A percentile compares a stretch with the other conserved stretches of the same genome.
These are phyloP conservation scores for Pachydiplax longipennis DNA, from an alignment of 2,888 invertebrate genomes.

Conservation along the genomic window DNA sequence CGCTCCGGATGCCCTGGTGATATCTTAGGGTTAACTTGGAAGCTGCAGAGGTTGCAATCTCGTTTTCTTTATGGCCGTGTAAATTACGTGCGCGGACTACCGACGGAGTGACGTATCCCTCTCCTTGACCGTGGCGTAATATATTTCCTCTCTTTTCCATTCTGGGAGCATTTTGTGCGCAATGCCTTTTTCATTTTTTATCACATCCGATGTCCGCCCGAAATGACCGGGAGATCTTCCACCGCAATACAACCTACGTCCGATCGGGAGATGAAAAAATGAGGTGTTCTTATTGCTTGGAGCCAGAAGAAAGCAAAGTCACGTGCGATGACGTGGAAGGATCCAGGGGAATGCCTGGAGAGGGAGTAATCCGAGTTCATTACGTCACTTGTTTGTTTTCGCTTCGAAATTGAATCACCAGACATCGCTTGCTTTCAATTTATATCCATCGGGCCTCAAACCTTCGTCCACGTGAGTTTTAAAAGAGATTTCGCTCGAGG, in stretches of 20 bases:
- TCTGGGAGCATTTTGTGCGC: not conserved
- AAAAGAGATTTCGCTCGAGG: not conserved
- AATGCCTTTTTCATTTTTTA: not conserved
- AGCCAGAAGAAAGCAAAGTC: not conserved
- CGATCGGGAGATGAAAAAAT: not conserved
- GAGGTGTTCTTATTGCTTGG: not conserved
- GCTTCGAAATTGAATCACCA: not conserved
- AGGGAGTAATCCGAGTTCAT: not conserved
- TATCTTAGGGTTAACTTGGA: not conserved
- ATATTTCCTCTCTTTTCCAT: not conserved
- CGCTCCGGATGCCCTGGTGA: not conserved
- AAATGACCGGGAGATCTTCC: not conserved
- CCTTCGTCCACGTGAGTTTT: not conserved
- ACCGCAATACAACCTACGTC: not conserved
- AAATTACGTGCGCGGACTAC: not conserved
- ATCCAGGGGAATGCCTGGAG: not conserved
- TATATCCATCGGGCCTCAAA: not conserved
- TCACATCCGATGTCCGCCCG: not conserved
- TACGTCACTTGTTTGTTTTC: not conserved
- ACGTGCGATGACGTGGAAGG: not conserved
- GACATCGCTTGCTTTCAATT: not conserved
- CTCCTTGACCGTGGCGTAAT: not conserved
- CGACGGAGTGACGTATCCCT: not conserved
- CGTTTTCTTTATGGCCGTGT: not conserved
- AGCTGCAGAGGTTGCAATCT: not conserved